Evolutionary conservation across 2,888 invertebrate species (phyloP).

Genomic region (Arge pagana): DNA sequence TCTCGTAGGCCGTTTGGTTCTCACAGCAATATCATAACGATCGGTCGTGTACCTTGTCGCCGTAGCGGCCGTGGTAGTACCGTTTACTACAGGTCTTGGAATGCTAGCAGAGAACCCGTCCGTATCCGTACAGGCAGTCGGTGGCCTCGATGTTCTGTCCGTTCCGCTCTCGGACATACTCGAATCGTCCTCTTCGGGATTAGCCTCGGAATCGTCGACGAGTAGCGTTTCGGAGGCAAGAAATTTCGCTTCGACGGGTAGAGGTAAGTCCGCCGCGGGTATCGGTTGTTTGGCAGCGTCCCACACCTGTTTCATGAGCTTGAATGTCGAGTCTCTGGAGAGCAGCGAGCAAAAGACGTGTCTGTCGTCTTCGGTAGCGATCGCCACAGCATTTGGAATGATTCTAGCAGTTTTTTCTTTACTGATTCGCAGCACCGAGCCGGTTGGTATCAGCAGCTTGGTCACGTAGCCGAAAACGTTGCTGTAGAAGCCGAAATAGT

Average conservation of each 20-base stretch:
- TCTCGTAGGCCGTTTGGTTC: no score
- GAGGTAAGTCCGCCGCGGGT: constrained; percentile 51
- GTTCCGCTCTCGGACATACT: constrained; percentile 58
- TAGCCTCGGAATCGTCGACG: constrained; percentile 51
- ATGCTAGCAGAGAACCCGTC: constrained; percentile 41
- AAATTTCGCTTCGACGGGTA: constrained; percentile 43
- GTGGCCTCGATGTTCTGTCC: constrained; percentile 53
- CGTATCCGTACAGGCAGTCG: constrained; percentile 48
- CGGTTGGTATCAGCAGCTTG: constrained; percentile 87
- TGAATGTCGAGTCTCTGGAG: constrained; percentile 85
- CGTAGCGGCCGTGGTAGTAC: no score
- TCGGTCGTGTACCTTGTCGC: constrained; percentile 10
- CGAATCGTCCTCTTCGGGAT: constrained; percentile 56
- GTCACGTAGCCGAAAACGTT: constrained; percentile 95
- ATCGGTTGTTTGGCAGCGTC: constrained; percentile 65
- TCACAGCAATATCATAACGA: no score
- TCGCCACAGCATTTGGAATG: constrained; percentile 92
- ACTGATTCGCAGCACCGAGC: constrained; percentile 83
- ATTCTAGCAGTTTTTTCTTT: constrained; percentile 93
- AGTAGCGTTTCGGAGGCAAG: constrained; percentile 44
- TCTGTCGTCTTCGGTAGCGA: constrained; percentile 79
- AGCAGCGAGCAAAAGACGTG: constrained; percentile 90
- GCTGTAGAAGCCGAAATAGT: constrained; percentile 95
- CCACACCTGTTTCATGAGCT: constrained; percentile 86
- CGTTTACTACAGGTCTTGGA: constrained; percentile 39